Evolutionary conservation across 2,113 vertebrate genomes (phyloP).

Genomic region (Verasper variegatus): DNA sequence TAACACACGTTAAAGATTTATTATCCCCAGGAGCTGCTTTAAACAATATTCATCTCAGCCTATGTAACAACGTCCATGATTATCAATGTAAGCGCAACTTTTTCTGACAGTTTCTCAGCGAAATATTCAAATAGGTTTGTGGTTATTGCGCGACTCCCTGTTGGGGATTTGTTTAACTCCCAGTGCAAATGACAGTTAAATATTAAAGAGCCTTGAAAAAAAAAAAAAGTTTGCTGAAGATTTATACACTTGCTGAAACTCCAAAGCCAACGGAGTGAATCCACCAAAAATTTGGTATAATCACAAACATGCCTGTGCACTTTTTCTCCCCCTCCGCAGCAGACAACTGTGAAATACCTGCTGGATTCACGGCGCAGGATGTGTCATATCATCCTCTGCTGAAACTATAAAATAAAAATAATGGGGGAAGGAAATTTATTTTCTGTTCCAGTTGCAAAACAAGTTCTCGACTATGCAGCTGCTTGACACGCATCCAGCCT

Average conservation of each 20-base stretch:
- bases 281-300: too few species aligned
- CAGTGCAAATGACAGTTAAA: conserved; percentile 37
- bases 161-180: conserved; percentile 32
- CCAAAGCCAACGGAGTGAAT: background rate
- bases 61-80: conserved; percentile 12
- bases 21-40: background rate
- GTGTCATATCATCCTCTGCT: conserved; percentile 15
- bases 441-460: too few species aligned
- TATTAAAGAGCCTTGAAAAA: conserved; percentile 28
- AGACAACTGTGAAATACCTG: conserved; percentile 5
- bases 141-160: conserved; percentile 20
- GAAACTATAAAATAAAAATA: background rate
- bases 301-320: background rate
- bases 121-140: background rate
- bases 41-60: conserved; percentile 6
- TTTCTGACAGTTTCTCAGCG: conserved; percentile 14
- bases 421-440: too few species aligned
- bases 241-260: too few species aligned
- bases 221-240: conserved; percentile 14
- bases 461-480: too few species aligned
- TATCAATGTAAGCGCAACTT: conserved; percentile 1
- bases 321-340: background rate
- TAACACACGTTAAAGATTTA: too few species aligned
- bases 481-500: background rate
- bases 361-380: background rate